Percentiles rank a stretch among this genome's conserved stretches.
Evolutionary conservation across 2,888 invertebrate species (phyloP).

Genomic region (Strigamia crassipes): DNA sequence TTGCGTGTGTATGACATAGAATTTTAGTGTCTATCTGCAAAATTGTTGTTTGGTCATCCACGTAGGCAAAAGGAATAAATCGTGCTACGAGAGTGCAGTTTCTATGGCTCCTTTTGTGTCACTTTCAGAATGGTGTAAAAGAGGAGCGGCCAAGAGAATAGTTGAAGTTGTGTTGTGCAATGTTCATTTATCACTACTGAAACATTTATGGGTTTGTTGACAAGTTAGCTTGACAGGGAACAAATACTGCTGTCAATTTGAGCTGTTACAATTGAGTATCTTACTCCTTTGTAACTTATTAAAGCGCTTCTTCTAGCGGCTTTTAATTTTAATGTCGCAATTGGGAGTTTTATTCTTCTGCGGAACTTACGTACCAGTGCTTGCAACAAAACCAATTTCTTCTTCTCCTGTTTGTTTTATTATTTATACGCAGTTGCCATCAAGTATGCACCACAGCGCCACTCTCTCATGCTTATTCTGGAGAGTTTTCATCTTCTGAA

Average conservation of each 20-base stretch:
- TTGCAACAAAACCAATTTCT: too few species aligned
- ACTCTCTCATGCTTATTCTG: too few species aligned
- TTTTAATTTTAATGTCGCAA: background rate
- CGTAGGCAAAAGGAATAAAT: slow-evolving; percentile 19
- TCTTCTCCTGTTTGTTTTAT: too few species aligned
- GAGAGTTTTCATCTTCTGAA: too few species aligned
- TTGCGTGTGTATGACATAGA: slow-evolving; percentile 26
- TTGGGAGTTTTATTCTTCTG: background rate
- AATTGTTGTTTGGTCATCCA: slow-evolving; percentile 26
- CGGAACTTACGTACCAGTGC: too few species aligned
- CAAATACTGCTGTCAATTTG: slow-evolving; percentile 24
- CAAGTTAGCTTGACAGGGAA: background rate
- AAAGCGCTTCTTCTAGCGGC: background rate
- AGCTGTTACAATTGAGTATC: background rate
- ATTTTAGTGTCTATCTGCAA: slow-evolving; percentile 25
- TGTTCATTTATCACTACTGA: slow-evolving; percentile 18
- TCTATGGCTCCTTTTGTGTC: background rate
- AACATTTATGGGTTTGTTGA: slow-evolving; percentile 19
- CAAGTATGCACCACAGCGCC: too few species aligned
- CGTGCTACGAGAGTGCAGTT: background rate
- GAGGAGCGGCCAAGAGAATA: background rate
- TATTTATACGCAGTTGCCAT: too few species aligned
- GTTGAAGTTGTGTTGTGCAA: background rate
- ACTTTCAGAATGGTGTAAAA: background rate
- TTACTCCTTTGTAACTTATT: background rate